These are phyloP conservation scores for Butastur rufipennis DNA, from an alignment of 2,113 vertebrate genomes.

Conservation along the genomic window DNA sequence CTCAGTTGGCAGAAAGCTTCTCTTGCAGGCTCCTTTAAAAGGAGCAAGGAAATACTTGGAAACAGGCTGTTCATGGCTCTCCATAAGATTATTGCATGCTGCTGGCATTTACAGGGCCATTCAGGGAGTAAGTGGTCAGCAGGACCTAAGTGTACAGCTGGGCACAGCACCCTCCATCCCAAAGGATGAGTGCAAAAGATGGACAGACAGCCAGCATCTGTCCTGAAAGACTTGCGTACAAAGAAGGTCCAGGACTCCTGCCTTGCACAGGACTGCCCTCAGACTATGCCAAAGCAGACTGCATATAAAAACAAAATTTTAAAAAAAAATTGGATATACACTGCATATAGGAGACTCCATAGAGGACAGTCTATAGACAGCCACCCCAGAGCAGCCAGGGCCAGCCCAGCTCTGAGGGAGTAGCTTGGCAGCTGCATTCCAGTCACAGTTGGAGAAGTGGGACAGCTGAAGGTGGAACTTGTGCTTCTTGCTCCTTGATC, in stretches of 20 bases:
- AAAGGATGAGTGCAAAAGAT: background rate
- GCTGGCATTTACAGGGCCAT: background rate
- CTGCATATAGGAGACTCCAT: constrained; percentile 2
- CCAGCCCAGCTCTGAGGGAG: background rate
- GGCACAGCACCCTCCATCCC: constrained; percentile 35
- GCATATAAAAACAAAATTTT: background rate
- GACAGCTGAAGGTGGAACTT: background rate
- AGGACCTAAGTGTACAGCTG: background rate
- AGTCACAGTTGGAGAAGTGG: background rate
- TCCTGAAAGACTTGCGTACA: background rate
- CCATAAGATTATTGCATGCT: background rate
- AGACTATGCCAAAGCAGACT: constrained; percentile 1
- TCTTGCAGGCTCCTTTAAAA: background rate
- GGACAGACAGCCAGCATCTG: constrained; percentile 26
- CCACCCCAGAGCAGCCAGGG: background rate
- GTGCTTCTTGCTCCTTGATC: background rate
- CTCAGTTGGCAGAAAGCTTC: background rate
- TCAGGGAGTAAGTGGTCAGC: background rate
- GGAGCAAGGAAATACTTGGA: background rate
- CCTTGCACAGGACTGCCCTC: background rate
- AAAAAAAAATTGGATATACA: background rate
- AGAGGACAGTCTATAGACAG: background rate
- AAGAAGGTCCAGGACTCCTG: background rate
- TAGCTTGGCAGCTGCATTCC: background rate
- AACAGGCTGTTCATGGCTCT: background rate